Conservation (phyloP, 2,113 vertebrate species). For the Isurus oxyrinchus region DNA sequence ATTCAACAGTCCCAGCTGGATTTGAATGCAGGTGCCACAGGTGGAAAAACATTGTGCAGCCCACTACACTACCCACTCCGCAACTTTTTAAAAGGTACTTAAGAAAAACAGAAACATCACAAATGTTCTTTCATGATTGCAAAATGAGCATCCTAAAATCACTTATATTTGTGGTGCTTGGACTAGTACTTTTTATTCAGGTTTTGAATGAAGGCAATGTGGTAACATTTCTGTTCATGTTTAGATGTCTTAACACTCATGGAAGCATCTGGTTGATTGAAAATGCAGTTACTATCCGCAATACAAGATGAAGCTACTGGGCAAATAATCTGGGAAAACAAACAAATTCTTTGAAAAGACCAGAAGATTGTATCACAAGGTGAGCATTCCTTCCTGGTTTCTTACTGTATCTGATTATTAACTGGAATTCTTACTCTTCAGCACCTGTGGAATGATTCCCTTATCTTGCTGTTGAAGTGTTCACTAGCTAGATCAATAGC, state of each 20-base stretch:
- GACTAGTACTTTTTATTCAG: not conserved
- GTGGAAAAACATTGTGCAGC: not conserved
- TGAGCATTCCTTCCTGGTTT: not conserved
- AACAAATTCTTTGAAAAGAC: constrained; percentile 26
- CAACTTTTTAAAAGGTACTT: not conserved
- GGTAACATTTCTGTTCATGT: not conserved
- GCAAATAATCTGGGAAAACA: constrained; percentile 20
- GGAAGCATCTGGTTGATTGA: not conserved
- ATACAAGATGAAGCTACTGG: constrained; percentile 29
- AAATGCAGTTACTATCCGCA: constrained; percentile 14
- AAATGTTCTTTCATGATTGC: not conserved
- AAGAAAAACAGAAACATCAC: not conserved
- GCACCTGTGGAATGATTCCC: not conserved
- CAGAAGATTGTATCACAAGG: constrained; percentile 31
- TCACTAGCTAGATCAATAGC: not conserved
- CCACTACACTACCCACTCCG: not conserved
- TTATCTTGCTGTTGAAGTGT: not conserved
- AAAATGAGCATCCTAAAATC: not conserved
- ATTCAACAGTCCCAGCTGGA: not conserved
- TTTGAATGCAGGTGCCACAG: not conserved
- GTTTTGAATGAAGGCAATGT: not conserved
- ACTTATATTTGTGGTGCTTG: not conserved
- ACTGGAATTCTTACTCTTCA: not conserved
- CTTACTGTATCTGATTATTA: not conserved
- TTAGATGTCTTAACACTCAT: not conserved